Evolutionary conservation across 1,140 invertebrate genomes (phyloP), one percentile per base, ranked within the genome.

Genomic region (Drosophila pectinifera): DNA sequence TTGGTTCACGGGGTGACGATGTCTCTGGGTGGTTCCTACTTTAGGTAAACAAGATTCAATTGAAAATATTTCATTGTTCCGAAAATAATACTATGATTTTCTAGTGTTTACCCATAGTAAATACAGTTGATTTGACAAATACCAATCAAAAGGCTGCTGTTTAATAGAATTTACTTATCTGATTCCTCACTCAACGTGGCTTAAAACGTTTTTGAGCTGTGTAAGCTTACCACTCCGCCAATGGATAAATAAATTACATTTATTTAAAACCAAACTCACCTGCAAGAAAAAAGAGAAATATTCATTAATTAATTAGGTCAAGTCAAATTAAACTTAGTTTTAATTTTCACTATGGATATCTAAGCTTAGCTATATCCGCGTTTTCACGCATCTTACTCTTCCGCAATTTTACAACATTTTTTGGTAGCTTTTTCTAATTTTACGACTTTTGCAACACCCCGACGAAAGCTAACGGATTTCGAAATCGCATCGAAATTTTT

Each of bases 361-460:
- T 67, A 57, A 34, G 38, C 57, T 13, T 58, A 43, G 24, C 38
- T 55, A 73, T 73, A 53, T 83, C 67, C 54, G 24, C 22, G n/a
- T 34, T 10, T 34, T 65, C 14, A 67, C 63, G 26, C 43, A 78
- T 61, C 48, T 55, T 28, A 31, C 18, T 49, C 28, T 68, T 68
- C 55, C 59, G 57, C 76, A 61, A 68, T 57, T 73, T 75, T 26
- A 65, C 16, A 26, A 36, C 18, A 46, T 55, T 64, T 39, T 39
- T 13, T 10, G 41, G 79, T 11, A 16, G 38, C 39, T 8, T 59
- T 43, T 64, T 34, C 54, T 59, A 18, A 26, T 5, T 84, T 85
- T 78, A 86, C 59, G 78, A 74, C 73, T 86, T 85, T 78, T 75
- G 73, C 82, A 85, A 80, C 81, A 64, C 63, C 58, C 58, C 42